Conservation (phyloP, 2,113 vertebrate species). For the Lates calcarifer region DNA sequence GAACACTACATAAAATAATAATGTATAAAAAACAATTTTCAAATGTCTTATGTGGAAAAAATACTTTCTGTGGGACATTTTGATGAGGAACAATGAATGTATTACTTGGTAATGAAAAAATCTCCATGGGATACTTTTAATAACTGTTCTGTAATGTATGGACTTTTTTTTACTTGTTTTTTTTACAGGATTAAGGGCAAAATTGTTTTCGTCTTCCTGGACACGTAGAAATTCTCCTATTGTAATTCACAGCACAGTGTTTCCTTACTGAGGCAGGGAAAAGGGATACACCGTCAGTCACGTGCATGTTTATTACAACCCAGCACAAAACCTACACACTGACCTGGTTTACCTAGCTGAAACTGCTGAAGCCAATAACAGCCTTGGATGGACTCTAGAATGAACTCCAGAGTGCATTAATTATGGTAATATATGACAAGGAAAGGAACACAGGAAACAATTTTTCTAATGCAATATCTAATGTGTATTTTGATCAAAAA, state of each 20-base stretch:
- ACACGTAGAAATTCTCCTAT: too few relatives aligned
- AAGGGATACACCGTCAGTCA: background rate
- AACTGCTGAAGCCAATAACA: background rate
- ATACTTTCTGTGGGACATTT: background rate
- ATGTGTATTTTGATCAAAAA: conserved; percentile 11
- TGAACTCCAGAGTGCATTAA: too few relatives aligned
- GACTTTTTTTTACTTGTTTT: too few relatives aligned
- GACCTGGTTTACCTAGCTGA: background rate
- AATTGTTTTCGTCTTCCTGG: background rate
- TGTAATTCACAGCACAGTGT: background rate
- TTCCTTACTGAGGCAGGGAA: background rate
- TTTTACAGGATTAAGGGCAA: background rate
- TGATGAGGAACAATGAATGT: background rate
- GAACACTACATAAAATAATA: background rate
- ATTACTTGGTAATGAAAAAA: background rate
- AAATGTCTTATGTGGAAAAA: background rate
- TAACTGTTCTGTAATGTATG: background rate
- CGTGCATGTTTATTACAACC: background rate
- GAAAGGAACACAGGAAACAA: background rate
- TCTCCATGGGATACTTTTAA: background rate
- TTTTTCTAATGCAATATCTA: background rate
- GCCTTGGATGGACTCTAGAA: background rate
- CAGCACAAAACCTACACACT: background rate
- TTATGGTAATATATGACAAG: background rate
- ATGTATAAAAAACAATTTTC: background rate